Percentiles rank a stretch among this genome's conserved stretches.
phyloP scores from a whole-genome alignment of 2,113 vertebrate genomes.

The Lasiurus borealis region DNA sequence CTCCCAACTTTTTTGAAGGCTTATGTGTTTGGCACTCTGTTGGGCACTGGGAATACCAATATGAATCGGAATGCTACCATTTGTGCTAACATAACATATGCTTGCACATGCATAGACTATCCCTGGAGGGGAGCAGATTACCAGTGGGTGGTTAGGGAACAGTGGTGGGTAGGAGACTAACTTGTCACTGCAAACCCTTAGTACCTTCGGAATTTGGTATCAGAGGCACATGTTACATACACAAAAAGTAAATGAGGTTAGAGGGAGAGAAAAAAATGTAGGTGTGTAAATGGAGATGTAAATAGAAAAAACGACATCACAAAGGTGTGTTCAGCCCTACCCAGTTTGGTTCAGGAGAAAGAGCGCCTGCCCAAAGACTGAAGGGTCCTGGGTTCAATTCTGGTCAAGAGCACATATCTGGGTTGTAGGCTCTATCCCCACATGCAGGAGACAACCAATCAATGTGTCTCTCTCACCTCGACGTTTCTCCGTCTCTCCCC shows the following conservation, averaged over 20 bases:
- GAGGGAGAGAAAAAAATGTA: not conserved
- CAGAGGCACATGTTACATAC: not conserved
- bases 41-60: not conserved
- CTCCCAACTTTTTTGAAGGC: not conserved
- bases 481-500: no score
- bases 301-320: not conserved
- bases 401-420: no score
- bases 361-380: no score
- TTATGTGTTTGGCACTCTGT: not conserved
- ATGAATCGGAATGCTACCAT: not conserved
- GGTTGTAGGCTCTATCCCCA: no score
- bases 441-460: no score
- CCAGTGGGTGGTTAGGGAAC: not conserved
- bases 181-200: not conserved
- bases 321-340: not conserved
- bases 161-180: not conserved
- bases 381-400: no score
- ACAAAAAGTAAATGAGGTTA: not conserved
- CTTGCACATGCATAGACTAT: not conserved
- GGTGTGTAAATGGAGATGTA: not conserved
- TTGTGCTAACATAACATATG: not conserved
- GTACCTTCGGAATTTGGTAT: not conserved
- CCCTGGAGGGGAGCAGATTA: not conserved
- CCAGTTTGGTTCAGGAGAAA: no score
- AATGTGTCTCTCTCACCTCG: no score